phyloP scores from a whole-genome alignment of 2,113 vertebrate genomes.

The Phyllostomus hastatus region DNA sequence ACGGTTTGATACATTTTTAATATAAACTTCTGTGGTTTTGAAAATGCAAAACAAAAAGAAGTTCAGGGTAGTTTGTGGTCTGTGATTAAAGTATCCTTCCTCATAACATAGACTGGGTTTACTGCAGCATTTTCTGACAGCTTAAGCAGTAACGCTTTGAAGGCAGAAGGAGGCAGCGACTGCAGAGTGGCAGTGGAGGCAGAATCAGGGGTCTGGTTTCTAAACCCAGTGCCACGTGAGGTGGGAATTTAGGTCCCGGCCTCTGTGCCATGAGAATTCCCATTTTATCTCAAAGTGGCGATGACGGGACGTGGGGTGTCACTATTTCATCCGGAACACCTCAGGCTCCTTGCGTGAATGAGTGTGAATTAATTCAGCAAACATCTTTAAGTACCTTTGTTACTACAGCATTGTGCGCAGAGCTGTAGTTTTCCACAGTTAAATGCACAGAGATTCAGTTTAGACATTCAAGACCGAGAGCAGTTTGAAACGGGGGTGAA shows the following conservation, averaged over 20 bases:
- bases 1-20: not conserved
- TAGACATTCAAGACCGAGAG: slow-evolving; percentile 6
- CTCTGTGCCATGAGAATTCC: not conserved
- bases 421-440: not conserved
- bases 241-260: not conserved
- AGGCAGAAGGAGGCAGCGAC: not conserved
- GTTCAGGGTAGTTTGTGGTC: not conserved
- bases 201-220: not conserved
- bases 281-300: not conserved
- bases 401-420: not conserved
- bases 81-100: not conserved
- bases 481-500: slow-evolving; percentile 15
- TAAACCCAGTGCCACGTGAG: not conserved
- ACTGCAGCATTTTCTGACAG: not conserved
- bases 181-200: accelerated
- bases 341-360: not conserved
- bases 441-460: not conserved
- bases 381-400: not conserved
- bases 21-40: not conserved
- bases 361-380: not conserved
- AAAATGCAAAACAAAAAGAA: slow-evolving; percentile 1
- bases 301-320: not conserved
- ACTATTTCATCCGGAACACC: not conserved
- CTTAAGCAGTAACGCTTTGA: not conserved
- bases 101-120: not conserved